These are phyloP conservation scores for Ptiloglossa arizonensis DNA, from an alignment of 1,140 invertebrate species.

Conservation along the genomic window DNA sequence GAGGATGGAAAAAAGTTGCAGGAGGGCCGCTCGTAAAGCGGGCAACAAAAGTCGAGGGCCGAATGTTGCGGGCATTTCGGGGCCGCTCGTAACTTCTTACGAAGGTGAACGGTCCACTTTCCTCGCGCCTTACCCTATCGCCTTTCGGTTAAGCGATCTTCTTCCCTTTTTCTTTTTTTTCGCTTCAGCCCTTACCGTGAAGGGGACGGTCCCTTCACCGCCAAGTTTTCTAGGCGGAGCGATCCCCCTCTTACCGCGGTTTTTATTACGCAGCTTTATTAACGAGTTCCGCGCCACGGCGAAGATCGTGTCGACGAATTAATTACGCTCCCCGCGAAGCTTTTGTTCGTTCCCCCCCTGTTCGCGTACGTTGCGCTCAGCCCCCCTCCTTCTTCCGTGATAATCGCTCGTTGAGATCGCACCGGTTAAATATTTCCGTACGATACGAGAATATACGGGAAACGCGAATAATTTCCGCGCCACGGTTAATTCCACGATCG, in stretches of 20 bases:
- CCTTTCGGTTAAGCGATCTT: constrained; percentile 13
- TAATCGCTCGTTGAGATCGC: too few relatives aligned
- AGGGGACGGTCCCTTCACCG: too few relatives aligned
- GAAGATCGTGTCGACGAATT: too few relatives aligned
- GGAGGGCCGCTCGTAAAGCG: constrained; percentile 44
- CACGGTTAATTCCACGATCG: too few relatives aligned
- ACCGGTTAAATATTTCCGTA: too few relatives aligned
- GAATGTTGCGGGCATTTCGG: constrained; percentile 42
- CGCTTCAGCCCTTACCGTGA: constrained; percentile 22
- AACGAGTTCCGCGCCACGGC: constrained; percentile 5
- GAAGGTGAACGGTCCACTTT: constrained; percentile 10
- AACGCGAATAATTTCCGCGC: too few relatives aligned
- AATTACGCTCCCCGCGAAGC: too few relatives aligned
- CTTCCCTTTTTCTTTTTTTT: neutral
- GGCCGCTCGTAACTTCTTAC: constrained; percentile 29
- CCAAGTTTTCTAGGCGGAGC: too few relatives aligned
- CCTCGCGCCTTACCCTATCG: constrained; percentile 16
- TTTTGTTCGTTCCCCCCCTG: too few relatives aligned
- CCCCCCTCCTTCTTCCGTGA: too few relatives aligned
- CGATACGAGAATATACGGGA: too few relatives aligned
- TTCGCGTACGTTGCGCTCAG: too few relatives aligned
- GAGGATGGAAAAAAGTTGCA: constrained; percentile 19
- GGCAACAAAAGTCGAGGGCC: constrained; percentile 40
- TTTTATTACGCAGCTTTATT: constrained; percentile 47
- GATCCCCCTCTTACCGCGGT: constrained; percentile 3